A percentile compares a stretch with the other conserved stretches of the same genome.
Evolutionary conservation across 2,113 vertebrate species (phyloP).

Genomic region (Callaeas wilsoni): DNA sequence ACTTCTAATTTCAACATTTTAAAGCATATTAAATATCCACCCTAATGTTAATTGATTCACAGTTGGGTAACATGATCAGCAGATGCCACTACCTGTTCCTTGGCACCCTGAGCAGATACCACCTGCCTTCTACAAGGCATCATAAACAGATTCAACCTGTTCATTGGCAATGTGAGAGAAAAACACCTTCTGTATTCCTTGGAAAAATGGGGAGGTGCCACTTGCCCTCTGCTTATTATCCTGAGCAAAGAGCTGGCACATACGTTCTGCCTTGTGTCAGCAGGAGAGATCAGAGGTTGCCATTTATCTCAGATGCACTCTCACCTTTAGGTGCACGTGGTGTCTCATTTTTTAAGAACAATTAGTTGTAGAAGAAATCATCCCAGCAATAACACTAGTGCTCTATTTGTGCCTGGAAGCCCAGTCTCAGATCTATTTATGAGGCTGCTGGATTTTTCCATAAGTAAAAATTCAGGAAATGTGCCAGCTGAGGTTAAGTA

Average conservation of each 20-base stretch:
- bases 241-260: background rate
- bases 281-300: background rate
- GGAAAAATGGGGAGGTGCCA: background rate
- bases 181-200: background rate
- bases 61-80: background rate
- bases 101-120: background rate
- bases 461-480: background rate
- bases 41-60: background rate
- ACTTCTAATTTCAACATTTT: background rate
- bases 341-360: background rate
- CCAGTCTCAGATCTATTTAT: background rate
- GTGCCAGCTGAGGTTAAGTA: background rate
- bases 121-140: background rate
- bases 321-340: background rate
- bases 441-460: background rate
- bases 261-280: background rate
- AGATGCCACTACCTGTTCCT: background rate
- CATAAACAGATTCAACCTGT: conserved; percentile 5
- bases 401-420: background rate
- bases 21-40: background rate
- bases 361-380: background rate
- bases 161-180: background rate
- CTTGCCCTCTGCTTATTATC: background rate
- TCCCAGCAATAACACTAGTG: background rate
- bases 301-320: background rate